Base-by-base conservation (phyloP, 2,113 vertebrate species). In the Anhinga anhinga region DNA sequence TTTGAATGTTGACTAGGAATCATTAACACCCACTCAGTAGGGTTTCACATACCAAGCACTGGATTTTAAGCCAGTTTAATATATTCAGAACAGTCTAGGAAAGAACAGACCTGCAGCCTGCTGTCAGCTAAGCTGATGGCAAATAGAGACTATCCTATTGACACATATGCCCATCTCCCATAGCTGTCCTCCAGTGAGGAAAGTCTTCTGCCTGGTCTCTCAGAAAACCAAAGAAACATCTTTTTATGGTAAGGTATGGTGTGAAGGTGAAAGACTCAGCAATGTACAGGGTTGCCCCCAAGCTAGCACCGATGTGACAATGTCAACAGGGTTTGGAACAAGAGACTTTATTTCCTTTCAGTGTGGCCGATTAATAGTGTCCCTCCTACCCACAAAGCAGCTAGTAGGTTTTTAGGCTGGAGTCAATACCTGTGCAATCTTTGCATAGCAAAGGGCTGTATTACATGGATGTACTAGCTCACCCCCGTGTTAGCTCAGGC, bases 1-100 rank as follows among this genome's bases (percentile, higher is more conserved):
- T 47, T 86, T 34, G 71, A 71, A 76, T 80, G 93, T 83, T 86
- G 88, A 80, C 55, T 55, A 36, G 38, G 42, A 88, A 38, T 73
- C 52, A 70, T 69, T 62, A 80, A 93, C 85, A 96, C 71, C 53
- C 79, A 80, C 88, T 90, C 86, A 67, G 40, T 15, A 88, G 47
- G 19, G 14, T 85, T 79, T 87, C n/a, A 27, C 38, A 62, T 58
- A 32, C 52, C 9, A 5, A 69, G n/a, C 26, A 32, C 47, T 45
- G 70, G 16, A 16, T 84, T 95, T 94, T 63, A 47, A 72, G 30
- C 22, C 6, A 15, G 25, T 76, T 91, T n/a, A 23, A 49, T 56
- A 40, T 3, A 25, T 63, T 69, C 45, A 44, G 38, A n/a, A 58
- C 32, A 30, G 13, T 42, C 25, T n/a, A 22, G 44, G 70, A 50